A percentile compares a stretch with the other conserved stretches of the same genome.
phyloP scores from a whole-genome alignment of 2,113 vertebrate species.

The Aldabrachelys gigantea region DNA sequence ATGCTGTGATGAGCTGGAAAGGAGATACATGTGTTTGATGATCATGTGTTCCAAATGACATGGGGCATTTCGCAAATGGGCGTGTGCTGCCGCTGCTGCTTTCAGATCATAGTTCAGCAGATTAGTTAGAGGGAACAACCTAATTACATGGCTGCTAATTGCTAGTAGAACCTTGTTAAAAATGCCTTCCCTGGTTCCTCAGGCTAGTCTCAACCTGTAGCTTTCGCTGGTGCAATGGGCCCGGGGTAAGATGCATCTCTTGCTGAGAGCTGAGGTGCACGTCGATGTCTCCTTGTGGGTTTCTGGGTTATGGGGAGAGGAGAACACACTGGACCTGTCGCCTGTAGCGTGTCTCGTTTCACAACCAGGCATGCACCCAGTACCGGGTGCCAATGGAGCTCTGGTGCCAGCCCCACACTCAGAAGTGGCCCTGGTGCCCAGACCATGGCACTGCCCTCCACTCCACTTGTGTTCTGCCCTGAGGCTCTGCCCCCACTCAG shows the following conservation, averaged over 20 bases:
- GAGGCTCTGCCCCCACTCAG: too few species aligned
- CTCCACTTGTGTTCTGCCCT: too few species aligned
- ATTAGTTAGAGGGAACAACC: background rate
- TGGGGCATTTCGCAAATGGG: background rate
- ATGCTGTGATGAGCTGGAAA: background rate
- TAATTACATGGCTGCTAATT: conserved; percentile 44
- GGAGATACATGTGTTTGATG: background rate
- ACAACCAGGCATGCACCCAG: background rate
- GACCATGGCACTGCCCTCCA: too few species aligned
- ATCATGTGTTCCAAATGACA: background rate
- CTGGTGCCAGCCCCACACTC: too few species aligned
- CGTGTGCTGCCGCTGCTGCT: background rate
- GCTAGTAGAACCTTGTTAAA: background rate
- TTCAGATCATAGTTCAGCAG: rapidly evolving
- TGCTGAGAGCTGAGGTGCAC: background rate
- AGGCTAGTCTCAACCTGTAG: background rate
- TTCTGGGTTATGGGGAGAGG: background rate
- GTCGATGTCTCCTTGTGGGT: background rate
- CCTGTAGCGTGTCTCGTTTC: background rate
- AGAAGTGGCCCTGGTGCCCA: too few species aligned
- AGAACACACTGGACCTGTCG: background rate
- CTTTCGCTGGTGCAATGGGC: background rate
- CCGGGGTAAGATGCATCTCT: background rate
- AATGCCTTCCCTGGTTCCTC: background rate
- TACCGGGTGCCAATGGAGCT: background rate